phyloP scores from a whole-genome alignment of 2,797 vertebrate genomes.

The Gobionotothen gibberifrons region DNA sequence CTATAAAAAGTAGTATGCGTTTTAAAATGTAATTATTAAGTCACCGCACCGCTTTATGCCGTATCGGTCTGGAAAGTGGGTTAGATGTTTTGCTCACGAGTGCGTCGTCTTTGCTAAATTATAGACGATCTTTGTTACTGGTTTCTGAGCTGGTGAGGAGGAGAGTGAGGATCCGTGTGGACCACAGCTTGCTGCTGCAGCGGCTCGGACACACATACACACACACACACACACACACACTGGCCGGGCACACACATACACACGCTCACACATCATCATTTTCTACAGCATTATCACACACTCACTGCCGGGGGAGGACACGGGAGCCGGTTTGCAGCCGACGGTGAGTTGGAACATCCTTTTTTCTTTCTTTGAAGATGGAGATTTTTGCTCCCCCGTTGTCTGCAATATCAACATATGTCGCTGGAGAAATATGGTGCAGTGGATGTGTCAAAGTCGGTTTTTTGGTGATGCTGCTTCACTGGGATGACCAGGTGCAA shows the following conservation, averaged over 20 bases:
- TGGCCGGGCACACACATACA: constrained; percentile 49
- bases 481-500: constrained; percentile 56
- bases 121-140: constrained; percentile 67
- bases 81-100: neutral
- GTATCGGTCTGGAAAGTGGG: no score
- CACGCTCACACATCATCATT: constrained; percentile 41
- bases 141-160: constrained; percentile 69
- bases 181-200: constrained; percentile 77
- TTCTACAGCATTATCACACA: constrained; percentile 46
- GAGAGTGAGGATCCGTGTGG: constrained; percentile 60
- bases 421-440: constrained; percentile 60
- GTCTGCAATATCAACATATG: neutral
- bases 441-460: constrained; percentile 52
- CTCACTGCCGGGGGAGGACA: constrained; percentile 24
- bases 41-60: neutral
- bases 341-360: constrained; percentile 59
- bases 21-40: neutral
- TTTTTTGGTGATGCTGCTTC: constrained; percentile 47
- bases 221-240: constrained; percentile 41
- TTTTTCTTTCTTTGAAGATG: neutral
- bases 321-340: constrained; percentile 41
- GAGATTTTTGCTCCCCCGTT: neutral
- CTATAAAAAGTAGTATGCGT: no score
- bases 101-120: rapidly evolving
- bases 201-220: constrained; percentile 64